These are phyloP conservation scores for Ceyx erithaca DNA, from an alignment of 2,797 vertebrate species.

Conservation along the genomic window DNA sequence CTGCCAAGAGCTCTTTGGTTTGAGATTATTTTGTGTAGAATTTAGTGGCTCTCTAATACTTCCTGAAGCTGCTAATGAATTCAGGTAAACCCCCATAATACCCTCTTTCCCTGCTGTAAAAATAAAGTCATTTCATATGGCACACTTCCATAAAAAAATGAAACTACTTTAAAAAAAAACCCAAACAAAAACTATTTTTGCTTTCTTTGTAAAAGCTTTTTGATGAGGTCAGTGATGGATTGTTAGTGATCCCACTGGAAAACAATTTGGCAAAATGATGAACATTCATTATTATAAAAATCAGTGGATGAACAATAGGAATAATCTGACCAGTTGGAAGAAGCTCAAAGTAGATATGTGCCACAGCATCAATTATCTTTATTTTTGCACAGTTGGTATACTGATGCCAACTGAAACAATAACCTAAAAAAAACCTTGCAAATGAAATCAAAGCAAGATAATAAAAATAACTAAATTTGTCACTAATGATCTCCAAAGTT, in stretches of 20 bases:
- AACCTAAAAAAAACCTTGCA: background rate
- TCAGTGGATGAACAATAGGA: background rate
- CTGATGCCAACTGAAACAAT: background rate
- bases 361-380: background rate
- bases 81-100: background rate
- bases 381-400: background rate
- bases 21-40: background rate
- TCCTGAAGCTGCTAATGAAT: background rate
- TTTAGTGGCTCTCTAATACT: background rate
- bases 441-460: background rate
- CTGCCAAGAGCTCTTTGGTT: background rate
- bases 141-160: background rate
- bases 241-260: background rate
- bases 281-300: background rate
- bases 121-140: background rate
- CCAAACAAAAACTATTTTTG: background rate
- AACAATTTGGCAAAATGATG: background rate
- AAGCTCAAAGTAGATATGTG: background rate
- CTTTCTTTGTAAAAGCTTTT: background rate
- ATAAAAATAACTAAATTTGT: background rate
- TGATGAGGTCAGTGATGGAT: background rate
- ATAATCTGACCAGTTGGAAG: background rate
- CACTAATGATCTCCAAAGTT: background rate
- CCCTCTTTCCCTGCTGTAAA: background rate
- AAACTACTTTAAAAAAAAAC: too few relatives aligned